A percentile compares a stretch with the other conserved stretches of the same genome.
Evolutionary conservation across 2,888 invertebrate species (phyloP).

Genomic region (Oegoconia quadripuncta): DNA sequence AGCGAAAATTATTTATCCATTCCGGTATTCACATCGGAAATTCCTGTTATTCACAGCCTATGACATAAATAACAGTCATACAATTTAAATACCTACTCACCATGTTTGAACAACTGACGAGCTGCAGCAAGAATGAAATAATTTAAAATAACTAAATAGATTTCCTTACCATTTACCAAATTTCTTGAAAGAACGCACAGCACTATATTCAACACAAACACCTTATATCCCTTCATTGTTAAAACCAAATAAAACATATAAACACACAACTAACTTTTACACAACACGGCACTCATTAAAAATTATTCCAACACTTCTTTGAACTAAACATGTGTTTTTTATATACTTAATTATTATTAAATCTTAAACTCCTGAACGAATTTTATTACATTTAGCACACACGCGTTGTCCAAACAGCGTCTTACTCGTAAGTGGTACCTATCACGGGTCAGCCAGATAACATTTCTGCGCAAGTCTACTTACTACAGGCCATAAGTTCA

Average conservation of each 20-base stretch:
- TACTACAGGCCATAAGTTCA: constrained; percentile 4
- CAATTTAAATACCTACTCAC: no score
- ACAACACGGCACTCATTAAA: no score
- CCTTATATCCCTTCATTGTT: constrained; percentile 38
- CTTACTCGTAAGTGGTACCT: constrained; percentile 36
- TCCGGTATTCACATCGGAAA: no score
- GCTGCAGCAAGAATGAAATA: neutral
- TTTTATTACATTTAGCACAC: neutral
- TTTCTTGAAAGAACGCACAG: constrained; percentile 34
- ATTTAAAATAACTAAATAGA: neutral
- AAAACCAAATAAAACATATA: constrained; percentile 2
- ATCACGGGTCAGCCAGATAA: constrained; percentile 56
- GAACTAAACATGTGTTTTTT: no score
- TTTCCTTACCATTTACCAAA: constrained; percentile 40
- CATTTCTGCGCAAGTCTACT: constrained; percentile 53
- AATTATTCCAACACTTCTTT: neutral
- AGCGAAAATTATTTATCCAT: no score
- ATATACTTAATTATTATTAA: no score
- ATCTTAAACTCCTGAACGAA: neutral
- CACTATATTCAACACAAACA: constrained; percentile 36
- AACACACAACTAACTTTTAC: neutral
- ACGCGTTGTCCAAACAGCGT: constrained; percentile 25
- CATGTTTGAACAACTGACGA: neutral
- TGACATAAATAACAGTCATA: no score
- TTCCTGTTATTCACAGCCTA: no score